Percentiles rank a stretch among this genome's conserved stretches.
Conservation (phyloP, 2,797 vertebrate genomes). For the Poeciliopsis paucimaculata region DNA sequence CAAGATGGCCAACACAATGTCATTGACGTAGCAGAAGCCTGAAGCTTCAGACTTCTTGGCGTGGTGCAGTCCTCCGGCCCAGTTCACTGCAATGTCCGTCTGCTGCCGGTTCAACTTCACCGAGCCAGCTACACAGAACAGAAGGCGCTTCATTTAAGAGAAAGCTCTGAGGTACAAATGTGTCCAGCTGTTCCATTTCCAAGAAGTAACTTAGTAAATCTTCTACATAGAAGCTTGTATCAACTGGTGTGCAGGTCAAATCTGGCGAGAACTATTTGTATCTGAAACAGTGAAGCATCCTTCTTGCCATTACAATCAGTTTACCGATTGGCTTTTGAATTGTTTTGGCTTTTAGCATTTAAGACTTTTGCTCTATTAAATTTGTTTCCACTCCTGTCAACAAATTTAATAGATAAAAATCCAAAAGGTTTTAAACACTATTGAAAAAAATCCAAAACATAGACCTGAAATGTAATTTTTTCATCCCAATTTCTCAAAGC, state of each 20-base stretch:
- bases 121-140: constrained; percentile 83
- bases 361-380: not conserved
- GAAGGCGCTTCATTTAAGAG: not conserved
- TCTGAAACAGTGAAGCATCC: not conserved
- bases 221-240: not conserved
- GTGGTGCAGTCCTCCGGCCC: constrained; percentile 94
- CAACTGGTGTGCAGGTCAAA: not conserved
- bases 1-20: constrained; percentile 92
- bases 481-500: too few relatives aligned
- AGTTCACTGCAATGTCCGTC: constrained; percentile 93
- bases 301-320: not conserved
- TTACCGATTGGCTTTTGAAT: not conserved
- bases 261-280: not conserved
- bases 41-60: constrained; percentile 95
- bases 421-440: not conserved
- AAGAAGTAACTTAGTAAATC: not conserved
- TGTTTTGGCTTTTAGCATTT: not conserved
- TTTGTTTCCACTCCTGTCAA: not conserved
- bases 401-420: not conserved
- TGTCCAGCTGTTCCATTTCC: not conserved
- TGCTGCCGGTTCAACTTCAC: constrained; percentile 93
- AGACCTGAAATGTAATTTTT: not conserved
- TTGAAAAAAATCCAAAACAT: not conserved
- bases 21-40: constrained; percentile 94
- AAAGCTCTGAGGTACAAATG: not conserved